Percentiles rank a stretch among this genome's conserved stretches.
Conservation (phyloP, 2,888 invertebrate genomes). For the Drosophila ochracea region DNA sequence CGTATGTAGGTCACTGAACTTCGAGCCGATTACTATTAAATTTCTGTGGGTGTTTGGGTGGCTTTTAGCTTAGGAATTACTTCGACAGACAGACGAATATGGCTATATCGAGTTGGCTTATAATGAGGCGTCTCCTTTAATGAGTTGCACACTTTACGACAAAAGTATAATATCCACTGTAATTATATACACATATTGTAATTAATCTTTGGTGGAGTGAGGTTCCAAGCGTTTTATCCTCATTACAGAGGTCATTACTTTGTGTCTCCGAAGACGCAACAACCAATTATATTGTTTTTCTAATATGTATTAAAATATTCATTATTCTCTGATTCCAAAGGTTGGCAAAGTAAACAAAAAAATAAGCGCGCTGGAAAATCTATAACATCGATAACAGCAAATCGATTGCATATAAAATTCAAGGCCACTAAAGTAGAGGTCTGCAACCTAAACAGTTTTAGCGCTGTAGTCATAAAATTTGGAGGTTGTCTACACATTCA, state of each 20-base stretch:
- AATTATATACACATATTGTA: not conserved
- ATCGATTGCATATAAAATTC: not conserved
- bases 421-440: not conserved
- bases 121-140: not conserved
- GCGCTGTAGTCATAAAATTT: not conserved
- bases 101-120: not conserved
- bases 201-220: not conserved
- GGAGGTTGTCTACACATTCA: not conserved
- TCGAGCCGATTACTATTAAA: not conserved
- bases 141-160: not conserved
- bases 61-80: not conserved
- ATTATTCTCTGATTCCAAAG: not conserved
- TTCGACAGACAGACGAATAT: not conserved
- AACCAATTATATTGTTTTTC: not conserved
- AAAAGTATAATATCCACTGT: not conserved
- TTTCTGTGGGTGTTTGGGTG: not conserved
- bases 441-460: not conserved
- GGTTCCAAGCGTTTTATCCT: not conserved
- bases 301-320: not conserved
- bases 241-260: not conserved
- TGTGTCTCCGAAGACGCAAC: not conserved
- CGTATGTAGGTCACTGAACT: not conserved
- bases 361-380: not conserved
- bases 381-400: not conserved
- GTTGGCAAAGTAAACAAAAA: not conserved